phyloP scores from a whole-genome alignment of 1,140 invertebrate species.

The Diprion similis region DNA sequence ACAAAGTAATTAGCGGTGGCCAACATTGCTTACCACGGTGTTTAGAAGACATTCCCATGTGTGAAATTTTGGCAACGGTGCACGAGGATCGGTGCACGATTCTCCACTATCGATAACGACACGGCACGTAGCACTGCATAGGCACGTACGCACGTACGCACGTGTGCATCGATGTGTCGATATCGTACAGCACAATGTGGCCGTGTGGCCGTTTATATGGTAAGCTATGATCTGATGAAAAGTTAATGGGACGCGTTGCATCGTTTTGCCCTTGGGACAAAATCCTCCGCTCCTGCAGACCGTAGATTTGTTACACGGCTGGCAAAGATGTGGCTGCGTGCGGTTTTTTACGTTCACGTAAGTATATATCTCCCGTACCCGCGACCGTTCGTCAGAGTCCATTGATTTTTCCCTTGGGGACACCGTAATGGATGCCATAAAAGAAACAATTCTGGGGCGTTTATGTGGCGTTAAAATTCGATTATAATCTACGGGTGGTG shows the following conservation, averaged over 20 bases:
- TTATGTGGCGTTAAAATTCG: conserved; percentile 5
- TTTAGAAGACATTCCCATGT: background rate
- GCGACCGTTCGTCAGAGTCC: background rate
- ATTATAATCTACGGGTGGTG: background rate
- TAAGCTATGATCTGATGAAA: background rate
- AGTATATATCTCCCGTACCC: background rate
- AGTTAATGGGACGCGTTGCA: background rate
- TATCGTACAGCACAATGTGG: background rate
- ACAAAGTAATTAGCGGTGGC: no score
- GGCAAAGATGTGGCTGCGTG: background rate
- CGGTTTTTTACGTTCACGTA: background rate
- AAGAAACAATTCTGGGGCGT: background rate
- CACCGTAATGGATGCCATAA: background rate
- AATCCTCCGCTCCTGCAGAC: background rate
- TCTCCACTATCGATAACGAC: no score
- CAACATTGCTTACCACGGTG: background rate
- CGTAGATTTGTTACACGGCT: background rate
- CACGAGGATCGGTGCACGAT: background rate
- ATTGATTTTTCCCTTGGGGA: background rate
- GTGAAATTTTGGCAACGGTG: background rate
- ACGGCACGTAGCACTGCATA: no score
- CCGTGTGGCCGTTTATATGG: background rate
- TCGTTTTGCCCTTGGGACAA: background rate
- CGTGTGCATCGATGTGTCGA: no score
- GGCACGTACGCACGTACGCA: background rate